Percentiles rank a stretch among this genome's conserved stretches.
Conservation (phyloP, 2,888 invertebrate species). For the Pyrochroa serraticornis region DNA sequence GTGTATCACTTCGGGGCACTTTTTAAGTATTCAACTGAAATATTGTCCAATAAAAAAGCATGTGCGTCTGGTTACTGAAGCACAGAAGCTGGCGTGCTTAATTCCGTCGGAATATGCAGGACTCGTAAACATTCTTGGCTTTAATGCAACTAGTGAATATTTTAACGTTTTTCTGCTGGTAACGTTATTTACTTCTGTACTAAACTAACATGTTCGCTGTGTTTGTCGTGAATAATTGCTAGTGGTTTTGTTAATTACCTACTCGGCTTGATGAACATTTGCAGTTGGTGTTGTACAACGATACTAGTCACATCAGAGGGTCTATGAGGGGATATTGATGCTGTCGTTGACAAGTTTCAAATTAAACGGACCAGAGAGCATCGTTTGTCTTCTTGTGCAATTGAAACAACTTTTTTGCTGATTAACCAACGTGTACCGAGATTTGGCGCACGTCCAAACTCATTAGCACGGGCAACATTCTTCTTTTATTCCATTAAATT, state of each 20-base stretch:
- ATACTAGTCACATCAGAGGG: slow-evolving; percentile 29
- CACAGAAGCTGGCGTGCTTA: slow-evolving; percentile 1
- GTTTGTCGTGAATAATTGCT: slow-evolving; percentile 7
- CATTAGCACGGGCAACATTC: too few species aligned
- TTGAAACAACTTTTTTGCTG: slow-evolving; percentile 9
- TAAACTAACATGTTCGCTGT: slow-evolving; percentile 1
- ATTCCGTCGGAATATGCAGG: background rate
- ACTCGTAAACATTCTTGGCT: slow-evolving; percentile 8
- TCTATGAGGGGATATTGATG: slow-evolving; percentile 30
- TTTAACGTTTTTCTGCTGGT: slow-evolving; percentile 5
- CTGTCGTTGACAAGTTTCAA: slow-evolving; percentile 26
- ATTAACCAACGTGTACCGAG: slow-evolving; percentile 5
- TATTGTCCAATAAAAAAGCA: slow-evolving; percentile 14
- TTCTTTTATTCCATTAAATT: too few species aligned
- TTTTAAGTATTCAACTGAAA: background rate
- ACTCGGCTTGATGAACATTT: slow-evolving; percentile 16
- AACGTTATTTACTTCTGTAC: slow-evolving; percentile 6
- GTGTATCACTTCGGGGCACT: too few species aligned
- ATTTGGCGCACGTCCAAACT: background rate
- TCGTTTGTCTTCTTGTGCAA: slow-evolving; percentile 20
- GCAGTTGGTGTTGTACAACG: slow-evolving; percentile 25
- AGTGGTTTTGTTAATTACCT: slow-evolving; percentile 15
- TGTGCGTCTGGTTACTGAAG: slow-evolving; percentile 5
- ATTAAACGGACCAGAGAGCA: slow-evolving; percentile 23
- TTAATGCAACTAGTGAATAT: slow-evolving; percentile 9